These are phyloP conservation scores for Henricia sp. DNA, from an alignment of 53 echinoderm and acorn worm species.

Conservation along the genomic window DNA sequence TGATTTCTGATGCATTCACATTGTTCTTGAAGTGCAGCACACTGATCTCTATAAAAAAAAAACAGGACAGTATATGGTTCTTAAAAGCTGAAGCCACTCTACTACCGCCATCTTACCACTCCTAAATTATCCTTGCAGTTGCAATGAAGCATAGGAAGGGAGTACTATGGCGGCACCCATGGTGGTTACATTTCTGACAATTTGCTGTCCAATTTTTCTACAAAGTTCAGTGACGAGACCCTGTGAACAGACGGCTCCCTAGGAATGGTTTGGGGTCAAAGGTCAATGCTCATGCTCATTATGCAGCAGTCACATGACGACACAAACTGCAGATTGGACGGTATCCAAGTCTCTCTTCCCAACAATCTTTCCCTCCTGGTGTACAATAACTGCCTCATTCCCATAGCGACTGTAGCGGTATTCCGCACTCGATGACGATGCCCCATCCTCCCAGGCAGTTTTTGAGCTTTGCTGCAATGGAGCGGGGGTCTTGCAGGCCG, in stretches of 20 bases:
- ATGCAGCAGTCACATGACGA: conserved; percentile 65
- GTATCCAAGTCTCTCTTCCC: conserved; percentile 59
- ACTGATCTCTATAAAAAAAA: too few species aligned
- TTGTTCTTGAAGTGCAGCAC: too few species aligned
- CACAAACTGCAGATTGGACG: conserved; percentile 75
- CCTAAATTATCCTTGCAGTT: not conserved
- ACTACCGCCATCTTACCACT: too few species aligned
- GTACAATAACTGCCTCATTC: conserved; percentile 74
- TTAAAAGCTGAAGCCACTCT: too few species aligned
- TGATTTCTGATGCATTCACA: too few species aligned
- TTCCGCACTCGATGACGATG: not conserved
- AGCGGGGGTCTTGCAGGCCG: not conserved
- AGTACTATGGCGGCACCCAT: not conserved
- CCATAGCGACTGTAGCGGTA: conserved; percentile 80
- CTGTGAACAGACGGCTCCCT: too few species aligned
- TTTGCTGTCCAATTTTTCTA: too few species aligned
- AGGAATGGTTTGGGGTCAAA: not conserved
- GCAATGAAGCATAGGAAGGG: not conserved
- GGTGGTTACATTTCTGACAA: not conserved
- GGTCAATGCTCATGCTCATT: not conserved
- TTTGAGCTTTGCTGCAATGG: conserved; percentile 19
- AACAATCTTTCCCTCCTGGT: conserved; percentile 62
- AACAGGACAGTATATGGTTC: too few species aligned
- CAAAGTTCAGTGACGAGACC: too few species aligned
- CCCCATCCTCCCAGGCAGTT: conserved; percentile 35